These are phyloP conservation scores for Agriopis aurantiaria DNA, from an alignment of 2,888 invertebrate species.

Conservation along the genomic window DNA sequence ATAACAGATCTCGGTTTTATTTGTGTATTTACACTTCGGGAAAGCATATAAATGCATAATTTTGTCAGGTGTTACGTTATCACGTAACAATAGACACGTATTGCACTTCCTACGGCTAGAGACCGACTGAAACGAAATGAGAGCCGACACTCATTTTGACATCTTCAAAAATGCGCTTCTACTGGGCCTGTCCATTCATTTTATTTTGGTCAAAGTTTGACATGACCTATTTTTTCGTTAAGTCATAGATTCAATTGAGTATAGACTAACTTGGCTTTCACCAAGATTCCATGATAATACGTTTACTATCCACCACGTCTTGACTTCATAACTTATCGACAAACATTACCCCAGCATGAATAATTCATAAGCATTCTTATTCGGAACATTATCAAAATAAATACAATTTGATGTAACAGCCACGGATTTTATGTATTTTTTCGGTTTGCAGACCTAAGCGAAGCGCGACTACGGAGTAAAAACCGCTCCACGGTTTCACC, in stretches of 20 bases:
- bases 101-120: no score
- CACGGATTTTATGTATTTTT: constrained; percentile 42
- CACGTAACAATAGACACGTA: no score
- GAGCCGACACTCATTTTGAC: no score
- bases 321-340: constrained; percentile 38
- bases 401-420: constrained; percentile 48
- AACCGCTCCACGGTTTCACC: neutral
- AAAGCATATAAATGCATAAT: no score
- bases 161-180: no score
- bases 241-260: neutral
- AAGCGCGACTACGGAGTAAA: neutral
- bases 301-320: constrained; percentile 15
- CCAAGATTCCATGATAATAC: constrained; percentile 22
- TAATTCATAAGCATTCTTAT: constrained; percentile 44
- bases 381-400: constrained; percentile 47
- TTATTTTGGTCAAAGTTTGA: no score
- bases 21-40: no score
- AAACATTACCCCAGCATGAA: constrained; percentile 44
- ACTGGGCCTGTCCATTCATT: no score
- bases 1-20: no score
- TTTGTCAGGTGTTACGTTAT: no score
- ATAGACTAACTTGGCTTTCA: constrained; percentile 3
- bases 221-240: neutral
- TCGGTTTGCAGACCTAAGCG: constrained; percentile 9
- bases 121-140: no score